A percentile compares a stretch with the other conserved stretches of the same genome.
Conservation (phyloP, 1,140 invertebrate genomes). For the Drosophila insularis region DNA sequence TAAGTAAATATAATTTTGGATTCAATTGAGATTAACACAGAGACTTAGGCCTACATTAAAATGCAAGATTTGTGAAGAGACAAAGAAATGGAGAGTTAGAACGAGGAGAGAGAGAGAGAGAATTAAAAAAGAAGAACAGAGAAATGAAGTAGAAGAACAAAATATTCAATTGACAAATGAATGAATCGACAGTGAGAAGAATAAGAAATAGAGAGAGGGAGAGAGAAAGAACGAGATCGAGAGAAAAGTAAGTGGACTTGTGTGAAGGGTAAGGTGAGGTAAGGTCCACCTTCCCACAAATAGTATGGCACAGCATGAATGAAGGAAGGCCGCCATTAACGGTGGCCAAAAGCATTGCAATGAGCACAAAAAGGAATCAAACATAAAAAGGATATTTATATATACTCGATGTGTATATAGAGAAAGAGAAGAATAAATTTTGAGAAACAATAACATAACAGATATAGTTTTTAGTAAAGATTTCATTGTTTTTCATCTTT, state of each 20-base stretch:
- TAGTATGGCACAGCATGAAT: too few relatives aligned
- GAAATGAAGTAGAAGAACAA: constrained; percentile 13
- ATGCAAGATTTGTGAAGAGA: constrained; percentile 38
- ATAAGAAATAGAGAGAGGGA: not conserved
- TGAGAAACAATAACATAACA: too few relatives aligned
- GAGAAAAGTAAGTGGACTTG: not conserved
- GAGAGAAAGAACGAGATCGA: not conserved
- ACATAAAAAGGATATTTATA: constrained; percentile 11
- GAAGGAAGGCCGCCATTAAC: not conserved
- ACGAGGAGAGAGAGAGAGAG: constrained; percentile 6
- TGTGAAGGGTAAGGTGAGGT: not conserved
- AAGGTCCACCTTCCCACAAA: not conserved
- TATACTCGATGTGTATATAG: not conserved
- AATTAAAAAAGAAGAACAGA: not conserved
- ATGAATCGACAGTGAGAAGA: constrained; percentile 12
- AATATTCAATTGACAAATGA: constrained; percentile 22
- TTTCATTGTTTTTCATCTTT: not conserved
- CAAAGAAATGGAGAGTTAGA: constrained; percentile 5
- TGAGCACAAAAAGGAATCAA: constrained; percentile 1
- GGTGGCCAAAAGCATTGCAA: not conserved
- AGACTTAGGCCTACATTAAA: constrained; percentile 57
- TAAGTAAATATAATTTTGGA: not conserved
- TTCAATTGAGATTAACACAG: constrained; percentile 43
- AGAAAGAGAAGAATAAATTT: not conserved
- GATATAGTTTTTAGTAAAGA: not conserved